phyloP scores from a whole-genome alignment of 2,888 invertebrate species.

The Venusia cambrica region DNA sequence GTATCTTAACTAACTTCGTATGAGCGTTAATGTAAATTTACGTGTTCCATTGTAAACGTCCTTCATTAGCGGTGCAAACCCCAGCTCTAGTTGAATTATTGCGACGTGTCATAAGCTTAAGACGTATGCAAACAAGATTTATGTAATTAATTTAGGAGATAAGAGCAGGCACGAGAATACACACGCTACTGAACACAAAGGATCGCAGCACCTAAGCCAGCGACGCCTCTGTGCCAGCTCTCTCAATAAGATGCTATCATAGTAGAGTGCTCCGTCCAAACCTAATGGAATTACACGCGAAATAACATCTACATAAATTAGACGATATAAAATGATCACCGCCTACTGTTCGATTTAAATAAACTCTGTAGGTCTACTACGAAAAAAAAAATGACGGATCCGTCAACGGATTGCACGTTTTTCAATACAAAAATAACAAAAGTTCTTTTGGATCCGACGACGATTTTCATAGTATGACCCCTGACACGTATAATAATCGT shows the following conservation, averaged over 20 bases:
- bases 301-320: constrained; percentile 7
- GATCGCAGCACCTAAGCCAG: constrained; percentile 43
- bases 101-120: constrained; percentile 76
- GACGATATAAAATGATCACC: not conserved
- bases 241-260: constrained; percentile 35
- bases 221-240: constrained; percentile 31
- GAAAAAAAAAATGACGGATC: too few species aligned
- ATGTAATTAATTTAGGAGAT: constrained; percentile 81
- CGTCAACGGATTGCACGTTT: too few species aligned
- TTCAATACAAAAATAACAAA: too few species aligned
- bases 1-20: constrained; percentile 15
- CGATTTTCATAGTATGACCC: too few species aligned
- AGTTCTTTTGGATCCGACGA: too few species aligned
- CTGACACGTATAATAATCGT: constrained; percentile 35
- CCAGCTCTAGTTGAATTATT: constrained; percentile 69
- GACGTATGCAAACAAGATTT: constrained; percentile 80
- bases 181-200: constrained; percentile 66
- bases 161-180: constrained; percentile 68
- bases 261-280: constrained; percentile 22
- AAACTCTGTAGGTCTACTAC: too few species aligned
- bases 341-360: too few species aligned
- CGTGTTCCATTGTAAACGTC: constrained; percentile 53
- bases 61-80: constrained; percentile 75
- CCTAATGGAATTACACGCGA: constrained; percentile 21
- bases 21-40: constrained; percentile 29